These are phyloP conservation scores for Reticulitermes lucifugus DNA, from an alignment of 2,888 invertebrate genomes.

Conservation along the genomic window DNA sequence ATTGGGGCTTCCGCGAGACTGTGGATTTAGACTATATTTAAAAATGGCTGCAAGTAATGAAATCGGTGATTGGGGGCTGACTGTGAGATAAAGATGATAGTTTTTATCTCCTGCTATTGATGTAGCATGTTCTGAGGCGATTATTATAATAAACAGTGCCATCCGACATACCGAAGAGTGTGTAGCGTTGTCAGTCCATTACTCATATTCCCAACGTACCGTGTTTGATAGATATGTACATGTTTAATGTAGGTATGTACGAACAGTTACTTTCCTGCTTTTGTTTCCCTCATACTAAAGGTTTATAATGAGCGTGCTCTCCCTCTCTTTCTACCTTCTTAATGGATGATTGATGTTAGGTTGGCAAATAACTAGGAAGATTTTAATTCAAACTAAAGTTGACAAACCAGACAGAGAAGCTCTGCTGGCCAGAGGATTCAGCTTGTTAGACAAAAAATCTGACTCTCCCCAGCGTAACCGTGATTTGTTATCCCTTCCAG, in stretches of 20 bases:
- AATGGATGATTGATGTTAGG: background rate
- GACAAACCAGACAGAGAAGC: constrained; percentile 14
- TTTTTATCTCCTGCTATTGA: background rate
- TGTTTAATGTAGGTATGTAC: too few species aligned
- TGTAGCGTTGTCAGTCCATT: background rate
- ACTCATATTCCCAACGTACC: too few species aligned
- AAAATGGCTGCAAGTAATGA: background rate
- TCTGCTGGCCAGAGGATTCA: background rate
- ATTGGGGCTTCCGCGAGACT: too few species aligned
- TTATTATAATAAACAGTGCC: background rate
- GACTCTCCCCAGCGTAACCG: constrained; percentile 26
- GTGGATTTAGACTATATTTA: too few species aligned
- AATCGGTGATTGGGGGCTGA: background rate
- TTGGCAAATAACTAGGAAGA: constrained; percentile 15
- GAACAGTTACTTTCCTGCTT: too few species aligned
- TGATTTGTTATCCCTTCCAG: constrained; percentile 44
- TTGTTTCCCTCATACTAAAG: too few species aligned
- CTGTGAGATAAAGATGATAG: background rate
- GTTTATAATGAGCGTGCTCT: too few species aligned
- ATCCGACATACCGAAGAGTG: background rate
- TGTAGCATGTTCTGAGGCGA: background rate
- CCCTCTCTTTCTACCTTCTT: background rate
- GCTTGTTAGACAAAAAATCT: constrained; percentile 16
- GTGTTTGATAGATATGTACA: too few species aligned
- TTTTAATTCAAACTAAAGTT: constrained; percentile 23